Evolutionary conservation across 53 echinoderm and acorn worm species (phyloP), one percentile per base, ranked within the genome.

Genomic region (Apostichopus leukothele): DNA sequence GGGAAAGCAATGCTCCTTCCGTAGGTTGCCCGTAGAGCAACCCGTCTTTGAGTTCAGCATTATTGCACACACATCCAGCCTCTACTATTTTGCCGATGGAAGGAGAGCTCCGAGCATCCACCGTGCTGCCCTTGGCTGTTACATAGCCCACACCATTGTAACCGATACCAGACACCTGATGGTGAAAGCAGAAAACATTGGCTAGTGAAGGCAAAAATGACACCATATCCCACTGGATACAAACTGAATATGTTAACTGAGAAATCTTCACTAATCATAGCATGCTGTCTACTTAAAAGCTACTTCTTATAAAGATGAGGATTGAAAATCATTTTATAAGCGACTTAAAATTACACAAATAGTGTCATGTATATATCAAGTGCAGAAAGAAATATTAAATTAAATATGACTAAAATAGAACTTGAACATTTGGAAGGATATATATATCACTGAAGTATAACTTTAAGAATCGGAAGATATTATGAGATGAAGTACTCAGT

Each of bases 51-150:
- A 97, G 94, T 88, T 96, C 95, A 76, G 98, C 92, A 89, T 97
- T 97, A 89, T 97, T 97, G 93, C 98, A 97, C 83, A 97, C 91
- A 88, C 95, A 91, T 13, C 94, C 92, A 71, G 93, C 93, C 98
- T 97, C 97, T 0, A 95, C 93, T 51, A 97, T 89, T 83, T 95
- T 91, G 59, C 95, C 92, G 53, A 97, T 93, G 12, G 97, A 97
- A 9, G 95, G 94, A 54, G 90, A 95, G 10, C 93, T 91, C 4
- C 74, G 74, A 14, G 94, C 86, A 16, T 87, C 92, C 16, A 53
- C 52, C 13, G 73, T 27, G 27, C 90, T 88, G 16, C 90, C 89
- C n/a, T 97, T 94, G 22, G 86, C 52, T 25, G 91, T 63, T 5
- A 97, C 91, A n/a, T 74, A 26, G 0, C 98, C 98, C 21, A 91